Conservation (phyloP, 2,113 vertebrate species). For the Oryzias melastigma region DNA sequence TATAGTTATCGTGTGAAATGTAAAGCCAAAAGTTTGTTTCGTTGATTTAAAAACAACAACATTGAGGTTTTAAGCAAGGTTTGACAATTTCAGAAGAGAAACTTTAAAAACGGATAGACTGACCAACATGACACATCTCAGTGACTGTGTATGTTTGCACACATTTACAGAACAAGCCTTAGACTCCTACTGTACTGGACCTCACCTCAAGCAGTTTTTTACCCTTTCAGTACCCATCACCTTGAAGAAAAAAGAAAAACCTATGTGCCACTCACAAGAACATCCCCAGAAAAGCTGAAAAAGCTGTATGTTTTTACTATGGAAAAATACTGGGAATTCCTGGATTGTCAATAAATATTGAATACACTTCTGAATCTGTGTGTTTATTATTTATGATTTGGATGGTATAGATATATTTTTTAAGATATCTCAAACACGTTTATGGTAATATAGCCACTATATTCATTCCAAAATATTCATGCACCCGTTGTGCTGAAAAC, state of each 20-base stretch:
- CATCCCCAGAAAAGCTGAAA: slow-evolving; percentile 46
- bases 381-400: slow-evolving; percentile 11
- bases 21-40: slow-evolving; percentile 20
- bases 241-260: slow-evolving; percentile 38
- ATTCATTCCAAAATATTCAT: too few species aligned
- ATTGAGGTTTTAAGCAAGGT: not conserved
- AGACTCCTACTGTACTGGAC: slow-evolving; percentile 62
- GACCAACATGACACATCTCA: slow-evolving; percentile 52
- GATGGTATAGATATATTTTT: too few species aligned
- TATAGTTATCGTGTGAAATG: slow-evolving; percentile 20
- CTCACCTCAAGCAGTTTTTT: slow-evolving; percentile 49
- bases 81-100: not conserved
- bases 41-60: slow-evolving; percentile 32
- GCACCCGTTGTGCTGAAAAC: too few species aligned
- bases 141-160: slow-evolving; percentile 72
- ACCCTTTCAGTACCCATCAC: slow-evolving; percentile 31
- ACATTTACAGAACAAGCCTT: slow-evolving; percentile 77
- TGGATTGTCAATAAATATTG: slow-evolving; percentile 76
- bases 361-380: slow-evolving; percentile 63
- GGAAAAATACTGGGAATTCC: slow-evolving; percentile 53
- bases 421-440: too few species aligned
- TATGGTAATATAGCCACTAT: too few species aligned
- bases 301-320: slow-evolving; percentile 62
- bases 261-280: slow-evolving; percentile 43
- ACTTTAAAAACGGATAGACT: not conserved